Base-by-base conservation (phyloP, 2,113 vertebrate genomes). In the Pogona vitticeps region DNA sequence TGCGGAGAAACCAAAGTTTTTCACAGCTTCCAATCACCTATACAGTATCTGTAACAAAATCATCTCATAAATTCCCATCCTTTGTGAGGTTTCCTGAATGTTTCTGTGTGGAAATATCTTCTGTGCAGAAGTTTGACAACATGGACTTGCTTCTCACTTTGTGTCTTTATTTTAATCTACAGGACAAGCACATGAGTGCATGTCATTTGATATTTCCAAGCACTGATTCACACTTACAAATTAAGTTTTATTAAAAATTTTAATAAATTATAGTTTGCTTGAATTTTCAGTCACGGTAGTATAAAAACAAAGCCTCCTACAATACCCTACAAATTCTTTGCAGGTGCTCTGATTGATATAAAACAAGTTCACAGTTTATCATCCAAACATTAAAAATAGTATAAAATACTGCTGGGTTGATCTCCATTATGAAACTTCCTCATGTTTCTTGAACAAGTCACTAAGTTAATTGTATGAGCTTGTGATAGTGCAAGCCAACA, bases 281-380 rank as follows among this genome's bases (percentile, higher is more conserved):
- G 56, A 84, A 21, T 28, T 89, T 90, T 88, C 86, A 88, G 76
- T 89, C 76, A 92, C 87, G 86, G 86, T 91, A 92, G 86, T 95
- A 93, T 91, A 94, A 95, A 95, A 94, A 90, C 88, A 90, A 94
- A 93, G 80, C 90, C 88, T 86, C 86, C 91, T 93, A 93, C 70
- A 92, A 91, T 85, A 88, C 85, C 87, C 86, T 92, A 91, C 90
- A 93, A 91, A 93, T 87, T 92, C 70, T 92, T 92, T 94, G 72
- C 76, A 68, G 6, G 20, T 72, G 65, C 26, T 33, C 88, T 90
- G n/a, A 46, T 93, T 92, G 86, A 71, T 92, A 93, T 93, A 91
- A 92, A 94, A 93, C 38, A 86, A 36, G 33, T 67, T 88, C 86
- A 90, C 90, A 86, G 31, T 76, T 90, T 93, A 91, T 88, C 90